A percentile compares a stretch with the other conserved stretches of the same genome.
Evolutionary conservation across 2,888 invertebrate genomes (phyloP).

Genomic region (Linyphia triangularis): DNA sequence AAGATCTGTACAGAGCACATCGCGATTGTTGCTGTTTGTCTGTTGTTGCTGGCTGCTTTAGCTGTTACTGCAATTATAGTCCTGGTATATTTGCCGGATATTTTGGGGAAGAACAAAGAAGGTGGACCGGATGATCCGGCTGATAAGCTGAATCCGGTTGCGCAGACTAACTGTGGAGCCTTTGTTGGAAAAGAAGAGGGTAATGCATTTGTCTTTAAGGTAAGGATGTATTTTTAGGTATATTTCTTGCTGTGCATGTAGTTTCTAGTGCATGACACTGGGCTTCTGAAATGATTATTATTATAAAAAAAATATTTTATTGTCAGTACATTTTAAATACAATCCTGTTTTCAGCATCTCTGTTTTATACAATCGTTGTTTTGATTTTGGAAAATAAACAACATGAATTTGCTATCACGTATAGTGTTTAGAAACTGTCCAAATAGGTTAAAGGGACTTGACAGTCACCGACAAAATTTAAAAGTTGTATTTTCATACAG

Average conservation of each 20-base stretch:
- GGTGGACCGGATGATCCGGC: neutral
- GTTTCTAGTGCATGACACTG: neutral
- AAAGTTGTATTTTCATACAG: too few relatives aligned
- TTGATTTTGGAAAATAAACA: too few relatives aligned
- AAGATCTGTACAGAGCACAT: conserved; percentile 31
- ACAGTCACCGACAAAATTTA: too few relatives aligned
- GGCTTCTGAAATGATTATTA: too few relatives aligned
- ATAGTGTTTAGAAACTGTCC: too few relatives aligned
- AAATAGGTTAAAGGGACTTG: too few relatives aligned
- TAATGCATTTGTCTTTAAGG: conserved; percentile 73
- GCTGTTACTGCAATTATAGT: conserved; percentile 47
- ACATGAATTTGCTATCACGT: too few relatives aligned
- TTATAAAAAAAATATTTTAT: neutral
- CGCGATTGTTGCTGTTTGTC: conserved; percentile 1
- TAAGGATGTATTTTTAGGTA: conserved; percentile 13
- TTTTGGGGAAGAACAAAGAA: neutral
- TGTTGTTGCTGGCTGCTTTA: conserved; percentile 32
- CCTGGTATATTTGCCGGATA: conserved; percentile 44
- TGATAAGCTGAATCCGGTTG: conserved; percentile 41
- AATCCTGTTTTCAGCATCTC: too few relatives aligned
- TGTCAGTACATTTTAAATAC: too few relatives aligned
- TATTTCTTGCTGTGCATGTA: neutral
- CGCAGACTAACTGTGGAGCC: conserved; percentile 71
- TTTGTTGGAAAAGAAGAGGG: conserved; percentile 72
- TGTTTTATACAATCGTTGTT: too few relatives aligned